Evolutionary conservation across 1,140 invertebrate genomes (phyloP).

Genomic region (Brachionus plicatilis): DNA sequence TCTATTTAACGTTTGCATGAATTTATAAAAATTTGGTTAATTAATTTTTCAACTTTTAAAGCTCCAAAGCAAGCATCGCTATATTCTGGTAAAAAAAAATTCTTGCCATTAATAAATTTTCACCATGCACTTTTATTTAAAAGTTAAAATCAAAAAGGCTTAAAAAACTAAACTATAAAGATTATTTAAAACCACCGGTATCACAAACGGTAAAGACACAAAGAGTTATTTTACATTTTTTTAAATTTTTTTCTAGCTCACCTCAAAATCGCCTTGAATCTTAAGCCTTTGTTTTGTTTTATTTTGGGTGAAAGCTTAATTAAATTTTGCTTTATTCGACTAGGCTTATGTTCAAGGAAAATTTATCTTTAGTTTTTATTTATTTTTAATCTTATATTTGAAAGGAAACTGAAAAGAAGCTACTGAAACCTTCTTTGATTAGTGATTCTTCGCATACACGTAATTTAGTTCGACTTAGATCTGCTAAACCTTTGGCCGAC

Average conservation of each 20-base stretch:
- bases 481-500: neutral
- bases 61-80: slow-evolving; percentile 28
- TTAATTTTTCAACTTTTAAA: neutral
- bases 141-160: neutral
- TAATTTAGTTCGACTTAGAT: neutral
- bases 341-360: neutral
- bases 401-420: slow-evolving; percentile 29
- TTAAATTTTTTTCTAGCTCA: neutral
- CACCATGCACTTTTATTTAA: neutral
- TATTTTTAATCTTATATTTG: neutral
- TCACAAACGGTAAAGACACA: neutral
- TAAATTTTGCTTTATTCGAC: neutral
- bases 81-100: slow-evolving; percentile 16
- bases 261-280: neutral
- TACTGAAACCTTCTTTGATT: neutral
- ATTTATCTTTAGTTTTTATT: neutral
- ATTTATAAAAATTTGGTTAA: neutral
- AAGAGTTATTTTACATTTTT: neutral
- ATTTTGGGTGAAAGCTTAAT: neutral
- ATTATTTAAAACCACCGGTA: neutral
- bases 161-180: neutral
- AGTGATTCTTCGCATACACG: neutral
- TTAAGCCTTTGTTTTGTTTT: neutral
- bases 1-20: neutral
- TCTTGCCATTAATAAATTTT: neutral